Conservation (phyloP, 2,113 vertebrate species). For the Misgurnus anguillicaudatus region DNA sequence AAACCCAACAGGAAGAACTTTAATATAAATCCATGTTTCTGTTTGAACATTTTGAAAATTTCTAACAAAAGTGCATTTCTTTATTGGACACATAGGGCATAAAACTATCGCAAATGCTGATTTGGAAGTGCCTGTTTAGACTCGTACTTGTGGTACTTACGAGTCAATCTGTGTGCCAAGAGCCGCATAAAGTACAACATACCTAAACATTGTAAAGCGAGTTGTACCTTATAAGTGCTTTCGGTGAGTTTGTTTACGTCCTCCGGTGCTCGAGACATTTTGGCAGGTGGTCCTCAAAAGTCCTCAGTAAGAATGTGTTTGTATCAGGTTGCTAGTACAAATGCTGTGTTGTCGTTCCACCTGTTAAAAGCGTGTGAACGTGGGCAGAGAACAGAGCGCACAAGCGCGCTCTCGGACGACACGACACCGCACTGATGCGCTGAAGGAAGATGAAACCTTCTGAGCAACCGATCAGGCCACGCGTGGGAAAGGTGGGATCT, state of each 20-base stretch:
- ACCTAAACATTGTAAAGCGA: not conserved
- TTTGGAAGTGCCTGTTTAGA: too few species aligned
- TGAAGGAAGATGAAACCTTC: constrained; percentile 22
- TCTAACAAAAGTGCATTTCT: not conserved
- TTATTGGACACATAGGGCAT: not conserved
- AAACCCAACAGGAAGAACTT: constrained; percentile 35
- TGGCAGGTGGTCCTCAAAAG: constrained; percentile 45
- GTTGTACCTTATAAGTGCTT: constrained; percentile 88
- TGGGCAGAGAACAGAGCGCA: constrained; percentile 10
- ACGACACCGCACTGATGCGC: constrained; percentile 2
- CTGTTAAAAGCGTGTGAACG: constrained; percentile 7
- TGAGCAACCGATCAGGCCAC: constrained; percentile 22
- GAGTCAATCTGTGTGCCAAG: too few species aligned
- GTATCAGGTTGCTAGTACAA: not conserved
- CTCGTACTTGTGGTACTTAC: too few species aligned
- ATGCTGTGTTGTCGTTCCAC: constrained; percentile 13
- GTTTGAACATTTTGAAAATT: too few species aligned
- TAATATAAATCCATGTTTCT: not conserved
- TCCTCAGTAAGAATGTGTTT: not conserved
- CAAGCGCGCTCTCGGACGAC: not conserved
- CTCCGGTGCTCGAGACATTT: constrained; percentile 88
- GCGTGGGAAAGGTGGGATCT: constrained; percentile 50
- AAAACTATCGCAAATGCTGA: too few species aligned
- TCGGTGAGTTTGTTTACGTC: constrained; percentile 91
- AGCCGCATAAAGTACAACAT: not conserved